Conservation (phyloP, 2,113 vertebrate species). For the Actenoides lindsayi region DNA sequence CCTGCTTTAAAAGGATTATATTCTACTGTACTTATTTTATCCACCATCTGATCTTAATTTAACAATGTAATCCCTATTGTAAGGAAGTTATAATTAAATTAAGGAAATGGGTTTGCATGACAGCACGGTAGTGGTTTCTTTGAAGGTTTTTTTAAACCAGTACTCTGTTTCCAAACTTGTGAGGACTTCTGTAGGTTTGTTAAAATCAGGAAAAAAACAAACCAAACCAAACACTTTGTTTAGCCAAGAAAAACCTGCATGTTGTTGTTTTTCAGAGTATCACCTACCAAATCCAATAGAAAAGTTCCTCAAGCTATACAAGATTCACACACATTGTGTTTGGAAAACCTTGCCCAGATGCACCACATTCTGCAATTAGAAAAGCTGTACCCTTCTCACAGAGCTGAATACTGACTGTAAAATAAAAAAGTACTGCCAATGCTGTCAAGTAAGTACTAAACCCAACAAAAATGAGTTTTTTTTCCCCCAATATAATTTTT, state of each 20-base stretch:
- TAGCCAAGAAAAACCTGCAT: background rate
- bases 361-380: background rate
- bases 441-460: background rate
- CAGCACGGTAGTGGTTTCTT: slow-evolving; percentile 9
- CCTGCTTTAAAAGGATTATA: background rate
- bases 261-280: background rate
- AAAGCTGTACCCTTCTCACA: background rate
- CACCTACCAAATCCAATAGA: background rate
- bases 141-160: background rate
- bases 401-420: background rate
- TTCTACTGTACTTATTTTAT: background rate
- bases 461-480: background rate
- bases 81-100: slow-evolving; percentile 36
- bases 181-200: background rate
- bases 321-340: background rate
- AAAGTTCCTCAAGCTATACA: background rate
- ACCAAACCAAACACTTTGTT: background rate
- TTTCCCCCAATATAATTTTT: background rate
- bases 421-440: background rate
- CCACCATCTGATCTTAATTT: background rate
- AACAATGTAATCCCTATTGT: slow-evolving; percentile 3
- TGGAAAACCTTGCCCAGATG: background rate
- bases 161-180: background rate
- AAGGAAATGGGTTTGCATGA: slow-evolving; percentile 12
- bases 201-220: background rate